Percentiles rank a stretch among this genome's conserved stretches.
Evolutionary conservation across 2,113 vertebrate genomes (phyloP).

Genomic region (Crotalus tigris): DNA sequence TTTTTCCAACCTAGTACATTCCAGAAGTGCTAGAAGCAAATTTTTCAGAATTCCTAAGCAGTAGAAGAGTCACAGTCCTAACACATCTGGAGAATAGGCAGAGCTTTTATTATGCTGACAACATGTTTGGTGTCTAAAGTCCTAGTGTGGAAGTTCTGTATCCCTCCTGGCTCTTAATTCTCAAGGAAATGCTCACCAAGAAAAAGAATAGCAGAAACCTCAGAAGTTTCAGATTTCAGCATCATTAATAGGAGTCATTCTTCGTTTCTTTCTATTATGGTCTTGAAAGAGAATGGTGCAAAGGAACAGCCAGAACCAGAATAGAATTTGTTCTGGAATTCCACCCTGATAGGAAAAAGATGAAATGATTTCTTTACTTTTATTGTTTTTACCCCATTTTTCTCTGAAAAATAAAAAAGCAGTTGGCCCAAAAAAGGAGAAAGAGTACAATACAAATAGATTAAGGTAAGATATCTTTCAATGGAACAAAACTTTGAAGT

Average conservation of each 20-base stretch:
- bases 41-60: neutral
- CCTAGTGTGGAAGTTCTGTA: neutral
- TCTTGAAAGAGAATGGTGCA: slow-evolving; percentile 74
- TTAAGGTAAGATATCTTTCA: neutral
- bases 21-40: neutral
- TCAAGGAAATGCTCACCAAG: neutral
- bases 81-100: neutral
- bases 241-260: slow-evolving; percentile 52
- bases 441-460: neutral
- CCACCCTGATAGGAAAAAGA: slow-evolving; percentile 66
- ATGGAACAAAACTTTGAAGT: neutral
- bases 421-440: neutral
- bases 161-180: neutral
- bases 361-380: slow-evolving; percentile 9
- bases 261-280: slow-evolving; percentile 67
- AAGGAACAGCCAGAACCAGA: slow-evolving; percentile 74
- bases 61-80: neutral
- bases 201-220: neutral
- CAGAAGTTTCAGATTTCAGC: neutral
- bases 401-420: neutral
- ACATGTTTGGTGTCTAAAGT: neutral
- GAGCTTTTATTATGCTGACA: neutral
- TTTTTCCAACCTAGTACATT: neutral
- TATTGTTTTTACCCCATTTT: neutral
- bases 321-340: slow-evolving; percentile 86